Base-by-base conservation (phyloP, 64 coral and sea anemone genomes). In the Acropora tenuis region DNA sequence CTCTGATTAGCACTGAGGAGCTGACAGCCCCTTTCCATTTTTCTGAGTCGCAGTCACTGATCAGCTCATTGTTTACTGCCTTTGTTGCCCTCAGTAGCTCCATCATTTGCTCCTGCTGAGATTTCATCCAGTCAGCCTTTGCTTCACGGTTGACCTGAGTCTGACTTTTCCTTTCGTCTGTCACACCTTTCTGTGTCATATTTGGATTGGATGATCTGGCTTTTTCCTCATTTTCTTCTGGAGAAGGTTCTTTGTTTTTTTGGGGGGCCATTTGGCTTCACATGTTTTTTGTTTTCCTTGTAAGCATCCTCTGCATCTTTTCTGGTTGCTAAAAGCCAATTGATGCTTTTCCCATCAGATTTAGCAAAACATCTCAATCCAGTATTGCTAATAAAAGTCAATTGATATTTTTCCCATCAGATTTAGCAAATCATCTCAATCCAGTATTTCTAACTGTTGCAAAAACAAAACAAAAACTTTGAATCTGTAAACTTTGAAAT, bases 241-340 rank as follows among this genome's bases (percentile, higher is more conserved):
- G 52, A 55, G 52, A 55, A 55, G 52, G 0, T 55, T 55, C 52
- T 74, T 8, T 74, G n/a, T 17, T 74, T 74, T 74, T 74, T 40
- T 30, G 19, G 19, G n/a, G 2, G 72, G n/a, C 52, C 52, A 55
- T 74, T 74, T 74, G 20, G 72, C 72, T 40, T 20, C n/a, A 43
- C n/a, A 74, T 17, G 19, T 41, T 40, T 8, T 9, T 74, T 74
- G 41, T 76, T 43, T 76, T 76, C 74, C 45, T 76, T 76, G 41
- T 76, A 76, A 76, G 74, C 30, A 0, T 43, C 6, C 41, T 76
- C 74, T 76, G 74, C 74, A 76, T 76, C 74, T 45, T 44, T 76
- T 44, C 45, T 76, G 74, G 74, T 76, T 76, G 80, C 50, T 45
- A 63, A 18, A 83, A 83, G 59, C 12, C 59, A 63, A 63, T 63